phyloP scores from a whole-genome alignment of 92 coral and sea anemone species.

The Heliopora coerulea region DNA sequence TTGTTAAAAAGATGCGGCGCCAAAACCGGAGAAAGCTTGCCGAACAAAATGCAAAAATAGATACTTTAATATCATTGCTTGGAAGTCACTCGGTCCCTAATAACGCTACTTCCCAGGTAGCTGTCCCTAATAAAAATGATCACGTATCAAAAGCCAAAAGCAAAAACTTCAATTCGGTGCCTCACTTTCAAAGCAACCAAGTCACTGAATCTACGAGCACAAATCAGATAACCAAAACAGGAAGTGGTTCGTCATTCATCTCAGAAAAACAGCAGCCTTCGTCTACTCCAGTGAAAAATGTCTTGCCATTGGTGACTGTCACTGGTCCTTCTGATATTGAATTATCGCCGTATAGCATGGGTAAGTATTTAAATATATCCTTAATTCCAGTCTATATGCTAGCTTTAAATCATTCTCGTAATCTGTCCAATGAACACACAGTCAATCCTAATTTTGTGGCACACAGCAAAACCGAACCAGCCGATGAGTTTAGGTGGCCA shows the following conservation, averaged over 20 bases:
- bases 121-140: neutral
- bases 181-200: neutral
- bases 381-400: too few relatives aligned
- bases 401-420: too few relatives aligned
- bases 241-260: neutral
- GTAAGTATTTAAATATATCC: constrained; percentile 17
- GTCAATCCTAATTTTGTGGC: too few relatives aligned
- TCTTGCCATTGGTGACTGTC: constrained; percentile 86
- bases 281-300: constrained; percentile 61
- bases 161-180: neutral
- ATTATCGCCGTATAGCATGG: constrained; percentile 40
- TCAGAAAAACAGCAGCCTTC: neutral
- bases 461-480: too few relatives aligned
- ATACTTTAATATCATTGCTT: constrained; percentile 38
- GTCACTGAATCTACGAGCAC: neutral
- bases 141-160: constrained; percentile 1
- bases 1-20: constrained; percentile 17
- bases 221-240: neutral
- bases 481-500: too few relatives aligned
- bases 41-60: constrained; percentile 41
- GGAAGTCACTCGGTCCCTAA: constrained; percentile 5
- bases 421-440: too few relatives aligned
- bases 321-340: constrained; percentile 42
- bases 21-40: constrained; percentile 32
- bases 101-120: neutral